Evolutionary conservation across 2,797 vertebrate genomes (phyloP).

Genomic region (Rhinophrynus dorsalis): DNA sequence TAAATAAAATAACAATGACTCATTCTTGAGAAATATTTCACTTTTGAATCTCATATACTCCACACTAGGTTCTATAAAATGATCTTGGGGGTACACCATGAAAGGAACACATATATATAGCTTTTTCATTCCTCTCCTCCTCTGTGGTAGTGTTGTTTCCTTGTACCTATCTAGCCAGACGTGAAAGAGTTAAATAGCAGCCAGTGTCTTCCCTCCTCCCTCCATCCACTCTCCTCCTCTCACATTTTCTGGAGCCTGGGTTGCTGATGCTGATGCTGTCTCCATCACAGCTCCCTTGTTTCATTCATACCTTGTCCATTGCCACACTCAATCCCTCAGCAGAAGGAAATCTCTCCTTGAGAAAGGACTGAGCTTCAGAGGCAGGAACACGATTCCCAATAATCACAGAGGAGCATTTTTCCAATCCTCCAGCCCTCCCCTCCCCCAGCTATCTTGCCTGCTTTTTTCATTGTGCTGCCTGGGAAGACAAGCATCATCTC

Average conservation of each 20-base stretch:
- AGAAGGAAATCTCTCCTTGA: neutral
- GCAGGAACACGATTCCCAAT: constrained; percentile 15
- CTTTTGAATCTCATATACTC: too few species aligned
- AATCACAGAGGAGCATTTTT: constrained; percentile 16
- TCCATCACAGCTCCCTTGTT: neutral
- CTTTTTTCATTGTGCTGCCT: constrained; percentile 43
- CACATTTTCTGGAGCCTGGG: constrained; percentile 9
- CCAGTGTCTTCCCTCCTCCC: constrained; percentile 23
- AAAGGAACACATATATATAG: too few species aligned
- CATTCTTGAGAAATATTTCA: too few species aligned
- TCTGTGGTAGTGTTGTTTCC: neutral
- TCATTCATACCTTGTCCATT: neutral
- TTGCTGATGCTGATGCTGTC: constrained; percentile 33
- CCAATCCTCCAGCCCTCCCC: constrained; percentile 7
- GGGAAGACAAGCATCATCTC: constrained; percentile 33
- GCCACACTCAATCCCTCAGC: neutral
- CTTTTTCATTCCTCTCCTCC: neutral
- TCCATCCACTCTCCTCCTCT: too few species aligned
- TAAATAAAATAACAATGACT: too few species aligned
- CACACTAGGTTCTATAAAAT: too few species aligned
- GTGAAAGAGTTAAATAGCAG: constrained; percentile 36
- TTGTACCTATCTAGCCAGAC: neutral
- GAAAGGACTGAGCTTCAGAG: neutral
- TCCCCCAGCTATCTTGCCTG: constrained; percentile 24
- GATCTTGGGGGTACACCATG: too few species aligned